Base-by-base conservation (phyloP, 2,113 vertebrate species). In the Oreocharis arfaki region DNA sequence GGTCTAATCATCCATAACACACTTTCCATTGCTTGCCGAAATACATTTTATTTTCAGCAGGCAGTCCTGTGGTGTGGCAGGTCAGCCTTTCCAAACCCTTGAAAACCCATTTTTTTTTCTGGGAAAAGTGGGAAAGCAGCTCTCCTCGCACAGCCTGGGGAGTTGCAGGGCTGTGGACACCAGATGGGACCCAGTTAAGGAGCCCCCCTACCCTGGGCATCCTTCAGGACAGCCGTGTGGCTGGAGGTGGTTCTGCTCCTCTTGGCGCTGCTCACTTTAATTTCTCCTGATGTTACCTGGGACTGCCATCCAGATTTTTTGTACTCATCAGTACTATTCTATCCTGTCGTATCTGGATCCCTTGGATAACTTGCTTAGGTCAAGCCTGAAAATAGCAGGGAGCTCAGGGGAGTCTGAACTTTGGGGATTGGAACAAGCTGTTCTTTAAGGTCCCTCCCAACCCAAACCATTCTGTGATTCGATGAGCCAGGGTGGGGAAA, bases 91-190 rank as follows among this genome's bases (percentile, higher is more conserved):
- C 41, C 70, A 68, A 69, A 61, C 4, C 11, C 32, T 42, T 42
- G 47, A 47, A 76, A 55, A 27, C 3, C 14, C 11, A 0, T 3
- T 12, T 68, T 68, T 59, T 44, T 52, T 2, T 17, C 49, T 65
- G 4, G 42, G 20, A 49, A 20, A 55, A 49, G 8, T 27, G 22
- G 16, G 49, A 76, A 84, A 42, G 7, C 4, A 49, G 32, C 0
- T 63, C 15, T 76, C 47, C 24, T 55, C 69, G 63, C 22, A 49
- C 18, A 69, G 15, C 56, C 26, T 55, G 41, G 14, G 30, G 14
- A 61, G 5, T 13, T 76, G 26, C 35, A 76, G 63, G 5, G 18
- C 0, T 0, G 16, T 17, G 26, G 3, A 41, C 14, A 47, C 2
- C 1, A 5, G 17, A 19, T 32, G 41, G 18, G n/a, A 32, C 14